Conservation (phyloP, 2,113 vertebrate genomes). For the Serinus canaria region DNA sequence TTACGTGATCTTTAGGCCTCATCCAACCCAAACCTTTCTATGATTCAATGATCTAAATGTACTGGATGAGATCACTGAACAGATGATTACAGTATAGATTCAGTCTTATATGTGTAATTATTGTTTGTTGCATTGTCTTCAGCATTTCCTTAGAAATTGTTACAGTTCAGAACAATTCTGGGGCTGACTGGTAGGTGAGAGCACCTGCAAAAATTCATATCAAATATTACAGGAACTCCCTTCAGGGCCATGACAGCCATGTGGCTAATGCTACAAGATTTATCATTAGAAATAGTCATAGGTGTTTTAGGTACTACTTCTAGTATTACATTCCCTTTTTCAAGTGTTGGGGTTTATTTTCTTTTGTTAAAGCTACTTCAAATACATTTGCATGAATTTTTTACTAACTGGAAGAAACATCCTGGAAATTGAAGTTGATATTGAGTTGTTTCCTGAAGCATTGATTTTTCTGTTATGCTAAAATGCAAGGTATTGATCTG, state of each 20-base stretch:
- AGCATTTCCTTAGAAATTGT: not conserved
- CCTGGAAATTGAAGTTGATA: not conserved
- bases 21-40: not conserved
- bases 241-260: not conserved
- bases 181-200: not conserved
- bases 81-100: not conserved
- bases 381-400: not conserved
- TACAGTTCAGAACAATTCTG: not conserved
- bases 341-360: not conserved
- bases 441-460: not conserved
- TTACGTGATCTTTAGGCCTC: not conserved
- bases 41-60: not conserved
- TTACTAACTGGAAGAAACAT: not conserved
- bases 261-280: not conserved
- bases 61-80: not conserved
- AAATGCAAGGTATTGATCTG: not conserved
- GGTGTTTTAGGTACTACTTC: not conserved
- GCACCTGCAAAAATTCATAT: not conserved
- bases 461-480: not conserved
- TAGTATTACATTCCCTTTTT: not conserved
- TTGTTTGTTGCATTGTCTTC: not conserved
- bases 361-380: not conserved
- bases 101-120: conserved; percentile 1
- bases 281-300: not conserved
- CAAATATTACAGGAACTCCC: not conserved